Evolutionary conservation across 1,140 invertebrate species (phyloP).

Genomic region (Tribolium castaneum): DNA sequence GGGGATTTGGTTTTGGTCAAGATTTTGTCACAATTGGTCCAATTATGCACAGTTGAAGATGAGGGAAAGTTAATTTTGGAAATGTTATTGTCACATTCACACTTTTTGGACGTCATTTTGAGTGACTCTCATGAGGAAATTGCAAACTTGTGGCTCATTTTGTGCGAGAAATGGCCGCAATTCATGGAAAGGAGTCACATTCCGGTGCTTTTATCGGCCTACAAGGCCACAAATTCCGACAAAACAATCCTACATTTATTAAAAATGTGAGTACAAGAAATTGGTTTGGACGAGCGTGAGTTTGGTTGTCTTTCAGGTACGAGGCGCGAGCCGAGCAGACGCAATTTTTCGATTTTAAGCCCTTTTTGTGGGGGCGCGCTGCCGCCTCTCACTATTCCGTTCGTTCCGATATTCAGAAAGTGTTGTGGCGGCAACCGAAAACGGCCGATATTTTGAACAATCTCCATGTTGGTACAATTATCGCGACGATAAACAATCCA

Average conservation of each 20-base stretch:
- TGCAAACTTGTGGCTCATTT: constrained; percentile 70
- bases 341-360: constrained; percentile 73
- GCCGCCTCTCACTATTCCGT: constrained; percentile 81
- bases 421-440: constrained; percentile 76
- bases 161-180: constrained; percentile 71
- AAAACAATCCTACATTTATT: constrained; percentile 51
- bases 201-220: constrained; percentile 77
- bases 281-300: not conserved
- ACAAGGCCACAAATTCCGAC: constrained; percentile 76
- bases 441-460: constrained; percentile 78
- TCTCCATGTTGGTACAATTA: constrained; percentile 72
- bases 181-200: constrained; percentile 74
- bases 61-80: constrained; percentile 73
- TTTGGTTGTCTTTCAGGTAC: constrained; percentile 52
- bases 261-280: constrained; percentile 56
- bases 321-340: constrained; percentile 51
- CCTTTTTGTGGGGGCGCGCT: constrained; percentile 82
- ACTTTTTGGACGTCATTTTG: constrained; percentile 76
- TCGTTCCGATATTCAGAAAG: constrained; percentile 69
- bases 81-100: constrained; percentile 80
- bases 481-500: constrained; percentile 77
- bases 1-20: constrained; percentile 66
- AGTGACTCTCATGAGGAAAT: constrained; percentile 69
- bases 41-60: constrained; percentile 66
- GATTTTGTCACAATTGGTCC: constrained; percentile 68